A percentile compares a stretch with the other conserved stretches of the same genome.
Evolutionary conservation across 2,797 vertebrate species (phyloP).

Genomic region (Xiphophorus birchmanni): DNA sequence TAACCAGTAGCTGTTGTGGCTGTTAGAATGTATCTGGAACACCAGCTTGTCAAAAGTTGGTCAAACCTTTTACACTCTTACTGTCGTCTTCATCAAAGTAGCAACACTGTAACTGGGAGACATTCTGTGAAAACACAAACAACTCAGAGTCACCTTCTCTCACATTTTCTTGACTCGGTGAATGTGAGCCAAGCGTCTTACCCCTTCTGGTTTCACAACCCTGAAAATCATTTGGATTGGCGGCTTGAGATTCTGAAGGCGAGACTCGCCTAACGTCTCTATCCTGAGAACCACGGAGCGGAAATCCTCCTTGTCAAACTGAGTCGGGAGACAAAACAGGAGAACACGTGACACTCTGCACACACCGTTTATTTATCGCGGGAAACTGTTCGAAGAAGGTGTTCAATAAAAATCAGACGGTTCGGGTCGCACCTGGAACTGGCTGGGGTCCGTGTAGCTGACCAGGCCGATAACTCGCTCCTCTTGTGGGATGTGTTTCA

Average conservation of each 20-base stretch:
- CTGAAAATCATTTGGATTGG: conserved; percentile 63
- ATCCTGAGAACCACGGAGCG: conserved; percentile 62
- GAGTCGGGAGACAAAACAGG: neutral
- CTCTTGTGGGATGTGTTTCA: conserved; percentile 15
- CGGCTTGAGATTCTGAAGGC: neutral
- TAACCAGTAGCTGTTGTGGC: neutral
- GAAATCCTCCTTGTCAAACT: conserved; percentile 34
- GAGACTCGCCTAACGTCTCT: conserved; percentile 26
- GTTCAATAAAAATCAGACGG: neutral
- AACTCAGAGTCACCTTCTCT: neutral
- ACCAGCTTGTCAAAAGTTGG: neutral
- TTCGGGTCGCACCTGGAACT: conserved; percentile 57
- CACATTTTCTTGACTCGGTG: neutral
- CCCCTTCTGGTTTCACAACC: neutral
- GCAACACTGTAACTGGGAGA: conserved; percentile 26
- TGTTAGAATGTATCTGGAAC: neutral
- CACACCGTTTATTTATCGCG: neutral
- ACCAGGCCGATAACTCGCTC: conserved; percentile 49
- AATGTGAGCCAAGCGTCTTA: conserved; percentile 27
- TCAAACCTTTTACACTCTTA: conserved; percentile 15
- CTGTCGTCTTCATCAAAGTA: conserved; percentile 50
- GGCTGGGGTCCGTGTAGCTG: conserved; percentile 35
- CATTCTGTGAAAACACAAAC: conserved; percentile 45
- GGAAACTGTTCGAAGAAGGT: neutral
- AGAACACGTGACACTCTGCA: neutral